These are phyloP conservation scores for Phallusia fumigata DNA, from an alignment of 23 tunicate genomes.

Conservation along the genomic window DNA sequence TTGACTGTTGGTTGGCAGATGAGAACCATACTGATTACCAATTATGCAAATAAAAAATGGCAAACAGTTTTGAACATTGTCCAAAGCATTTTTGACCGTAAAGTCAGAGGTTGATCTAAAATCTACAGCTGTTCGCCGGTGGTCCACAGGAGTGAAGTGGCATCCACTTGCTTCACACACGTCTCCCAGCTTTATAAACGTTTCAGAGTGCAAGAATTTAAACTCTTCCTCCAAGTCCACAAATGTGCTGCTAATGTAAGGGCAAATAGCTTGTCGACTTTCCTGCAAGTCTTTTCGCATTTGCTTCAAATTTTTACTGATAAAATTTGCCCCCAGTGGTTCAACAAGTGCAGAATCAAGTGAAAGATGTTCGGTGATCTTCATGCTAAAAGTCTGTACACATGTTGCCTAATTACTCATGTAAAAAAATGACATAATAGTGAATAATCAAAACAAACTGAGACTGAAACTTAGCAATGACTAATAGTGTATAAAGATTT, in stretches of 20 bases:
- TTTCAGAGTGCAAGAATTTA: constrained; percentile 45
- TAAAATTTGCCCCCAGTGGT: background rate
- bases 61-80: constrained; percentile 38
- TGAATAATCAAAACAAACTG: too few species aligned
- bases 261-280: constrained; percentile 33
- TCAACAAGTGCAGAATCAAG: background rate
- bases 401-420: too few species aligned
- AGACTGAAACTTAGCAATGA: too few species aligned
- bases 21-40: constrained; percentile 73
- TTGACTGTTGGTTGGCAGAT: constrained; percentile 18
- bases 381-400: background rate
- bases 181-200: constrained; percentile 46
- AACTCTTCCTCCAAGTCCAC: constrained; percentile 85
- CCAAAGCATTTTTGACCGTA: constrained; percentile 51
- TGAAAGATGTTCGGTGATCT: background rate
- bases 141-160: constrained; percentile 47
- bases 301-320: background rate
- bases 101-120: constrained; percentile 60
- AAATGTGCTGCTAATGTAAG: constrained; percentile 77
- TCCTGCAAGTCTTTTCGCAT: background rate
- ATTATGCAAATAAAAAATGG: constrained; percentile 78
- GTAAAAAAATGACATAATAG: too few species aligned
- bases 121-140: constrained; percentile 56
- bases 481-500: too few species aligned
- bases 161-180: constrained; percentile 38